These are phyloP conservation scores for Ceyx margarethae DNA, from an alignment of 2,113 vertebrate species.

Conservation along the genomic window DNA sequence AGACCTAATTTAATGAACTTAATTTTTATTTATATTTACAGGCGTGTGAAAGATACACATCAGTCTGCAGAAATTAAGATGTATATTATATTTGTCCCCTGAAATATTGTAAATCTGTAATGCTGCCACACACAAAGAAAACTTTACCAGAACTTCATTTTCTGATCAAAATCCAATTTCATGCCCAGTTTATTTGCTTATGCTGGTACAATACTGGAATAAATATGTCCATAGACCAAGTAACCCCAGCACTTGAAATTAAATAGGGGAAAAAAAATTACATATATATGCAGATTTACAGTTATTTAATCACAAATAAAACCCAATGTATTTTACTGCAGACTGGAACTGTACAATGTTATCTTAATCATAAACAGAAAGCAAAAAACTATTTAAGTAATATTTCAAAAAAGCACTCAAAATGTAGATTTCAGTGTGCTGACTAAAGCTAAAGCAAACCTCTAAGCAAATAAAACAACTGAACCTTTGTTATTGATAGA, in stretches of 20 bases:
- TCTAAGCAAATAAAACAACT: slow-evolving; percentile 53
- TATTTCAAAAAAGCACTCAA: slow-evolving; percentile 27
- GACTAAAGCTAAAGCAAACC: slow-evolving; percentile 30
- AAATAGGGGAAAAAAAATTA: background rate
- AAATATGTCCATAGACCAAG: background rate
- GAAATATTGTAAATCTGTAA: background rate
- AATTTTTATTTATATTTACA: background rate
- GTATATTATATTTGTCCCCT: background rate
- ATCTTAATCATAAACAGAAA: slow-evolving; percentile 37
- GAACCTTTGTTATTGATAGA: slow-evolving; percentile 53
- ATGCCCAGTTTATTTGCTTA: slow-evolving; percentile 33
- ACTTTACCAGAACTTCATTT: background rate
- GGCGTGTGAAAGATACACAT: background rate
- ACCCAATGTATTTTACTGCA: background rate
- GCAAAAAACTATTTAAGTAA: slow-evolving; percentile 45
- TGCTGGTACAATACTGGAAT: background rate
- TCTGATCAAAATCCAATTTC: slow-evolving; percentile 39
- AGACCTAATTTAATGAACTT: background rate
- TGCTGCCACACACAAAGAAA: background rate
- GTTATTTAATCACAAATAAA: slow-evolving; percentile 31
- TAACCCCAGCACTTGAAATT: background rate
- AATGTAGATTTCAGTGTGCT: slow-evolving; percentile 59
- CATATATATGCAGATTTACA: background rate
- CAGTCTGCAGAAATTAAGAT: background rate
- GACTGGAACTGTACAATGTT: background rate